Evolutionary conservation across 2,888 invertebrate genomes (phyloP).

Genomic region (Limnephilus marmoratus): DNA sequence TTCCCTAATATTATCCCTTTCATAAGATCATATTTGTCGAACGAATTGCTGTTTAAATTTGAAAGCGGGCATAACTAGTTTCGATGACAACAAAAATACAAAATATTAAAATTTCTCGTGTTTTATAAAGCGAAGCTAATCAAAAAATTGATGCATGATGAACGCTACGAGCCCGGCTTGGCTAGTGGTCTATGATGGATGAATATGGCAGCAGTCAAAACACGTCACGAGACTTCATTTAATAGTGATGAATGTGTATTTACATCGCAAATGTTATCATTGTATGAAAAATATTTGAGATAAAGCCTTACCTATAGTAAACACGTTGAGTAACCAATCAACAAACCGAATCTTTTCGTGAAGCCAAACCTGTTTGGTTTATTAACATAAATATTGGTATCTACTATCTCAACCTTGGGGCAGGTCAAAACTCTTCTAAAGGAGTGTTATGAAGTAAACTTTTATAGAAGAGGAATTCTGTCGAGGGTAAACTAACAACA

Average conservation of each 20-base stretch:
- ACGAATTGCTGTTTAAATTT: too few relatives aligned
- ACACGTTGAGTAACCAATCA: background rate
- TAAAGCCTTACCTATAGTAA: background rate
- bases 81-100: too few relatives aligned
- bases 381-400: slow-evolving; percentile 19
- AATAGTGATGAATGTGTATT: background rate
- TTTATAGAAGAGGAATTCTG: background rate
- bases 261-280: background rate
- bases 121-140: too few relatives aligned
- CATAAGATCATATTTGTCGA: too few relatives aligned
- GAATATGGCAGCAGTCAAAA: background rate
- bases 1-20: too few relatives aligned
- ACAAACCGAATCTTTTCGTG: background rate
- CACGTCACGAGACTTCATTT: background rate
- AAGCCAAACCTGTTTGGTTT: background rate
- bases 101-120: too few relatives aligned
- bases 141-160: background rate
- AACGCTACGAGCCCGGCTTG: background rate
- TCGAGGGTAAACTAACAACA: background rate
- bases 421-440: slow-evolving; percentile 58
- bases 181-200: background rate
- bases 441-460: background rate
- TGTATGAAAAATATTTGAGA: background rate
- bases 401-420: slow-evolving; percentile 53
- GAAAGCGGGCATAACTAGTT: too few relatives aligned